phyloP scores from a whole-genome alignment of 92 coral and sea anemone species.

The Hydrozoanthus gracilis region DNA sequence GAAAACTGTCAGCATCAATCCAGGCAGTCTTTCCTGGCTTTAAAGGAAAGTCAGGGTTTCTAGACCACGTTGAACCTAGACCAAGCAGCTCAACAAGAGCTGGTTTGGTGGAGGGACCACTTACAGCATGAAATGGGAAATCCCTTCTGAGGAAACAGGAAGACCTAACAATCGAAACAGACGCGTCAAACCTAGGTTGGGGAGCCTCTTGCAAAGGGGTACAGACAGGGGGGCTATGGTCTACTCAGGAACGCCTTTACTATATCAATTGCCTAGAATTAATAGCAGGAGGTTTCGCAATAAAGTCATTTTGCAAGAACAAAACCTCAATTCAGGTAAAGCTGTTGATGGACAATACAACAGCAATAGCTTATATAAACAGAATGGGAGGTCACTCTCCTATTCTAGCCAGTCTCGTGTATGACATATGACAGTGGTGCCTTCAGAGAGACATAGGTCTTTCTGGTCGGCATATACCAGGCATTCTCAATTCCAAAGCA shows the following conservation, averaged over 20 bases:
- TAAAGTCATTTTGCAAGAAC: conserved; percentile 62
- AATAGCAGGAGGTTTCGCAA: conserved; percentile 56
- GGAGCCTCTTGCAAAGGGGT: conserved; percentile 53
- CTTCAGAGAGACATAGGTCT: conserved; percentile 47
- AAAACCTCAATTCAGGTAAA: conserved; percentile 54
- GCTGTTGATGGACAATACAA: conserved; percentile 55
- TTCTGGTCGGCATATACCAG: conserved; percentile 77
- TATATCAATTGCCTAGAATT: conserved; percentile 56
- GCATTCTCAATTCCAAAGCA: conserved; percentile 62
- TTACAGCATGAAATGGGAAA: too few relatives aligned
- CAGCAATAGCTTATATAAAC: conserved; percentile 60
- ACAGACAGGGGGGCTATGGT: conserved; percentile 51
- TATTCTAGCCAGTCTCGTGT: neutral
- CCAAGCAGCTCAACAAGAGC: conserved; percentile 46
- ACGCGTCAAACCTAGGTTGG: conserved; percentile 59
- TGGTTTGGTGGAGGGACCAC: conserved; percentile 58
- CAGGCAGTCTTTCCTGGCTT: conserved; percentile 60
- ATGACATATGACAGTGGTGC: conserved; percentile 62
- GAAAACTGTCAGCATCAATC: conserved; percentile 52
- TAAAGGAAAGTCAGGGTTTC: conserved; percentile 8
- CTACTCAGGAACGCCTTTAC: conserved; percentile 43
- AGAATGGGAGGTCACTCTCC: conserved; percentile 53
- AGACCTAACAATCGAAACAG: conserved; percentile 44
- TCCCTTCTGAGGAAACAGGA: conserved; percentile 14
- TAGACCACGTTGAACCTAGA: too few relatives aligned